Evolutionary conservation across 2,797 vertebrate genomes (phyloP).

Genomic region (Gephyroberyx darwinii): DNA sequence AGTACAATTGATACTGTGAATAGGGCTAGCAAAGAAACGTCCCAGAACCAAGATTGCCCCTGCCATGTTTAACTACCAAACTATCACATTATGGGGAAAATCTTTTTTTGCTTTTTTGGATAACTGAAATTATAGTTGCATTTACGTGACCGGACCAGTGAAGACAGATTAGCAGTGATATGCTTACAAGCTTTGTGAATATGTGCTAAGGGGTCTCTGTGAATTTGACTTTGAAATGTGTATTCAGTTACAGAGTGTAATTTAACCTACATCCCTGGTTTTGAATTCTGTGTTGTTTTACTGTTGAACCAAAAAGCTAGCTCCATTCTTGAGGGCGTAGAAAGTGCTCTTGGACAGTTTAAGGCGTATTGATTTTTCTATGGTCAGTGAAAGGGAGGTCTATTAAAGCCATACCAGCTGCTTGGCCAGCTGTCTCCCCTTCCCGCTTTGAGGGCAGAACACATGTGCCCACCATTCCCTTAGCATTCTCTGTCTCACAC

Average conservation of each 20-base stretch:
- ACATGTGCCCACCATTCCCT: conserved; percentile 26
- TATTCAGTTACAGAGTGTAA: neutral
- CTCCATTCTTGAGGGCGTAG: conserved; percentile 19
- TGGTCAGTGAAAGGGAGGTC: conserved; percentile 52
- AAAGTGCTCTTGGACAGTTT: conserved; percentile 35
- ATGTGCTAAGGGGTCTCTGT: neutral
- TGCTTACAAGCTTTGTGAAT: neutral
- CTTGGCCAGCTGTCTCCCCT: conserved; percentile 49
- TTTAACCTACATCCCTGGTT: neutral
- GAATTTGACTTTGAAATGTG: neutral
- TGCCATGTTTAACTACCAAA: neutral
- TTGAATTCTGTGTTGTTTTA: neutral
- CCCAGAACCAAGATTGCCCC: neutral
- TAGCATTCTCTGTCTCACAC: neutral
- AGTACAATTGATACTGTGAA: no score
- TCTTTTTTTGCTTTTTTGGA: no score
- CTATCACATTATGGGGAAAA: neutral
- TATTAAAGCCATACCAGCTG: conserved; percentile 57
- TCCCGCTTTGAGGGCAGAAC: conserved; percentile 41
- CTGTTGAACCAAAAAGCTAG: neutral
- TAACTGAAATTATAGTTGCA: neutral
- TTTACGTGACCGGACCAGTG: neutral
- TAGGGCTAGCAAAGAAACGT: neutral
- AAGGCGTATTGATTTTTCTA: conserved; percentile 56
- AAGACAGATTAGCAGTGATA: neutral